Evolutionary conservation across 2,888 invertebrate species (phyloP), one percentile per base, ranked within the genome.

Genomic region (Clostera curtula): DNA sequence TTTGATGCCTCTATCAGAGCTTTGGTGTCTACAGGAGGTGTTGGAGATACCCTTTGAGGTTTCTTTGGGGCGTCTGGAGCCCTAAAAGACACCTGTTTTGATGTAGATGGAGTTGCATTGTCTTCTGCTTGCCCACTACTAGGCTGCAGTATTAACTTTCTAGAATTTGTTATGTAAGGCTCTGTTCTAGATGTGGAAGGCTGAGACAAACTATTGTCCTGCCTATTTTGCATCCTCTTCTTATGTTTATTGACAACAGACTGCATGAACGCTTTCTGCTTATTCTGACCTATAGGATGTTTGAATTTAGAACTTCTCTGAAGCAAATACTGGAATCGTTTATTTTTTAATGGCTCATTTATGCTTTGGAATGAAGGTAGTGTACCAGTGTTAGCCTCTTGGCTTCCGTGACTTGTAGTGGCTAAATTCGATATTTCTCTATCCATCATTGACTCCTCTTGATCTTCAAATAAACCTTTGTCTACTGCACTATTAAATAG

Each of bases 1-100:
- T 95, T 89, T 11, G 95, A 95, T 6, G 96, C 96, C 71, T 96
- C 95, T 40, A 94, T 91, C 21, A 97, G 86, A 25, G 93, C 91
- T 53, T 89, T 87, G 9, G 91, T 90, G 58, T 92, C 92, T 26
- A 79, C 70, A 13, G 85, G 85, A 27, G 79, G 73, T 19, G 65
- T 68, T 17, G 68, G 74, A 4, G 67, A 65, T 14, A 56, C 67
- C 48, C 68, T 55, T 19, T 71, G 75, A 2, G 66, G 68, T 28
- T 74, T 76, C 30, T 70, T 79, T 29, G 71, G 80, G 42, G 55
- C 76, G 43, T 60, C 82, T 22, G 60, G 80, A 29, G 60, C 75
- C 66, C 54, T 66, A 47, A 76, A 72, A 31, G 65, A 40, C 24
- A 52, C 41, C 44, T 75, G 69, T 49, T 77, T 80, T 6, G 80